Conservation (phyloP, 2,797 vertebrate genomes). For the Oreochromis grahami region DNA sequence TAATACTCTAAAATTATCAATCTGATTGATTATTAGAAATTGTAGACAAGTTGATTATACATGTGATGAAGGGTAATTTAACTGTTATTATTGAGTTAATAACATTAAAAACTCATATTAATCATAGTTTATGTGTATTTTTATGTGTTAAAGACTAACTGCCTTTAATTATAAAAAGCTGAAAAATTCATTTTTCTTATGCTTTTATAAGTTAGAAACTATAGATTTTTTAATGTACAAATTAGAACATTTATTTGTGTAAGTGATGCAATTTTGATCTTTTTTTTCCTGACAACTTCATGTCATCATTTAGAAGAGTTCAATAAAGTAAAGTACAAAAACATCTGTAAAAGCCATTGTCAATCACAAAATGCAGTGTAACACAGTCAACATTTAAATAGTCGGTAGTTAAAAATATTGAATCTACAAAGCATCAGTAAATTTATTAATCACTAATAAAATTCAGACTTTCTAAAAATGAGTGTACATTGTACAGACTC, state of each 20-base stretch:
- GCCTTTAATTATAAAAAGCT: background rate
- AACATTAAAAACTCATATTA: background rate
- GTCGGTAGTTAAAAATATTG: background rate
- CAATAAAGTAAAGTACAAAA: background rate
- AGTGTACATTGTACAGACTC: background rate
- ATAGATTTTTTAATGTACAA: background rate
- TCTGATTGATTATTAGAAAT: background rate
- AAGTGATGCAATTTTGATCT: background rate
- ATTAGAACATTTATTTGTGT: background rate
- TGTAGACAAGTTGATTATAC: background rate
- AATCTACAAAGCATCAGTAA: background rate
- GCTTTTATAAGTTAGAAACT: background rate
- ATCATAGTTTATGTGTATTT: background rate
- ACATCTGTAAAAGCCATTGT: background rate
- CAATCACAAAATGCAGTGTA: background rate
- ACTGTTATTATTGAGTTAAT: background rate
- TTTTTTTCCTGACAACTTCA: background rate
- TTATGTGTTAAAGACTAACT: background rate
- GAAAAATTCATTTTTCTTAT: background rate
- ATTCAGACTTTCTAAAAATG: background rate
- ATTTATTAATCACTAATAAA: background rate
- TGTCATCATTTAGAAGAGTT: background rate
- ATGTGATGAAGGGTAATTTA: background rate
- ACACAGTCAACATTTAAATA: background rate
- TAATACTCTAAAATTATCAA: accelerated